phyloP scores from a whole-genome alignment of 1,140 invertebrate species.

The Onthophagus taurus region DNA sequence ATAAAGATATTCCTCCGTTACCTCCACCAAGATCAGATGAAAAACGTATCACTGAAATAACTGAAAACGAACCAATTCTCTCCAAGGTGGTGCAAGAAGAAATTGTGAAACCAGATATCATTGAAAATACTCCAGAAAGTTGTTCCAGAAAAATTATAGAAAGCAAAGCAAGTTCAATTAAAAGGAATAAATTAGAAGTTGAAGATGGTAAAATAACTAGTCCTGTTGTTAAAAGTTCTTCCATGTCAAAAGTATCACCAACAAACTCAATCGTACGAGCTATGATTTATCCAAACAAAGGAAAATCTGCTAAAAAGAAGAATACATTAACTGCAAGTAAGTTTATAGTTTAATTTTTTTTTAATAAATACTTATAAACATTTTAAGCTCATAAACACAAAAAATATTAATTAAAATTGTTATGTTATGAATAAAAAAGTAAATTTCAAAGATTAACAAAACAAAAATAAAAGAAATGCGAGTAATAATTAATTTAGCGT shows the following conservation, averaged over 20 bases:
- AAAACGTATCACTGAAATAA: not conserved
- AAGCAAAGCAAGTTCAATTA: too few species aligned
- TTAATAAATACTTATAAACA: too few species aligned
- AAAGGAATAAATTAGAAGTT: not conserved
- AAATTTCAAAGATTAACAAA: constrained; percentile 39
- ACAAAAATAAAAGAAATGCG: constrained; percentile 43
- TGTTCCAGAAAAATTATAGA: too few species aligned
- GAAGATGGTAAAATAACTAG: constrained; percentile 2
- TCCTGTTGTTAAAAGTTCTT: not conserved
- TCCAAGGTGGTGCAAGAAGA: not conserved
- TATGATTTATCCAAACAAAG: constrained; percentile 35
- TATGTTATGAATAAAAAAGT: not conserved
- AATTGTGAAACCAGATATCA: not conserved
- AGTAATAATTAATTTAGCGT: too few species aligned
- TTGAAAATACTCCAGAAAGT: constrained; percentile 5
- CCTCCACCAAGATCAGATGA: constrained; percentile 1
- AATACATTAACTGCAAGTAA: constrained; percentile 58
- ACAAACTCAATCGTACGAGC: constrained; percentile 35
- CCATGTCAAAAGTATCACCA: constrained; percentile 30
- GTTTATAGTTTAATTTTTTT: constrained; percentile 18
- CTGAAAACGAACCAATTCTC: not conserved
- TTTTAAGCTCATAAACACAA: too few species aligned
- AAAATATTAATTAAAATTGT: too few species aligned
- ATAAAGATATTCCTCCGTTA: too few species aligned
- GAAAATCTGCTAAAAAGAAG: constrained; percentile 50